Base-by-base conservation (phyloP, 2,113 vertebrate genomes). In the Pantherophis guttatus region DNA sequence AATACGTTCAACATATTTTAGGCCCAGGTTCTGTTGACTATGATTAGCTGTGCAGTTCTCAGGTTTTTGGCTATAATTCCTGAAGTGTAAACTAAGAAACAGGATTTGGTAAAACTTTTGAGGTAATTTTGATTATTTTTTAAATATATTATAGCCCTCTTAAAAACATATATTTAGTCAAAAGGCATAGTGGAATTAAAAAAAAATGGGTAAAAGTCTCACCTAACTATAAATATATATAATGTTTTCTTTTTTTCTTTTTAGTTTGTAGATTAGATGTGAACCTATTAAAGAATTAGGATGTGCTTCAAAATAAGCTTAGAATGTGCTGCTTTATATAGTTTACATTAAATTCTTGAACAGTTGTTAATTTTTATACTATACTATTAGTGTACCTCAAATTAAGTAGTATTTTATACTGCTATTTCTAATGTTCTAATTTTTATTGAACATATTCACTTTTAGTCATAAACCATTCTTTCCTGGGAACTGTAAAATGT, bases 401-500 rank as follows among this genome's bases (percentile, higher is more conserved):
- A 70, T 17, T 33, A 33, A 70, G 65, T 70, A 70, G 29, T 70
- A 70, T 70, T 70, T 70, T 33, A 70, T 70, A 70, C 5, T 70
- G 29, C 29, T 70, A 70, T 70, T 70, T 70, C 65, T 70, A 33
- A 17, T 70, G 59, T 24, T 62, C 33, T 95, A 94, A 93, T 94
- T 96, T 95, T 92, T 96, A 86, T 85, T 92, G 50, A 93, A 90
- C 50, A 3, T 92, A 91, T 75, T 93, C 94, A 44, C 89, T 94
- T 55, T 91, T 57, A 93, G 87, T 95, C 92, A 95, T 95, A 95
- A 95, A 93, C 90, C 93, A 9, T 19, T 13, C 94, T 95, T 96
- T 65, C 94, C 94, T 59, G 13, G 96, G 96, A 96, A 95, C 93
- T 96, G 54, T 96, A 96, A 97, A 96, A 96, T 91, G 92, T 96